phyloP scores from a whole-genome alignment of 2,113 vertebrate species.

The Lophochroa leadbeateri region DNA sequence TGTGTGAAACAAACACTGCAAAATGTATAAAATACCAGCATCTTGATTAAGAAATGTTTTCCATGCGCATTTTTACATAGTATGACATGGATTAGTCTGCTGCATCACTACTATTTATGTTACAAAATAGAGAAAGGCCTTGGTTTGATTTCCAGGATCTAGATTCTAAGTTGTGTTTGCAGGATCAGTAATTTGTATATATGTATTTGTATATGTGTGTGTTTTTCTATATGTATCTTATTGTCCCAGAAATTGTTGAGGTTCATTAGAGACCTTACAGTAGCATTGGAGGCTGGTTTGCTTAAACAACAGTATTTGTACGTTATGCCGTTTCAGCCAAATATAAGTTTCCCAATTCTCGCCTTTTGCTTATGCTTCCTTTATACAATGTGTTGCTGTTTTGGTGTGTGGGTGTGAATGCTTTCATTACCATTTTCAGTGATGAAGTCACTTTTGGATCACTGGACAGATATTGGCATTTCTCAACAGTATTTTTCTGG shows the following conservation, averaged over 20 bases:
- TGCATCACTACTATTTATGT: background rate
- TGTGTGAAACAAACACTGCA: background rate
- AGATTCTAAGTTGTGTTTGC: background rate
- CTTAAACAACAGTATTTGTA: background rate
- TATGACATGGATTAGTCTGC: background rate
- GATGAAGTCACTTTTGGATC: slow-evolving; percentile 12
- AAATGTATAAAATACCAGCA: background rate
- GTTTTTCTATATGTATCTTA: background rate
- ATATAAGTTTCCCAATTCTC: background rate
- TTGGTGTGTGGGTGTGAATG: background rate
- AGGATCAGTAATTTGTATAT: background rate
- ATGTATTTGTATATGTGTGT: background rate
- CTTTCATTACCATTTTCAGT: background rate
- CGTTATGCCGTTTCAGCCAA: background rate
- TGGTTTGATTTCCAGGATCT: background rate
- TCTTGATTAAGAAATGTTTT: background rate
- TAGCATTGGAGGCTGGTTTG: background rate
- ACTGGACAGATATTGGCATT: background rate
- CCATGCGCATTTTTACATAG: fast-evolving
- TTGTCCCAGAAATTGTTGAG: background rate
- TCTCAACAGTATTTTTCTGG: background rate
- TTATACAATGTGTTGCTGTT: background rate
- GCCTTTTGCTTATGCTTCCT: background rate
- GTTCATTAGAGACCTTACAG: background rate
- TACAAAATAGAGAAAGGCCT: background rate